Conservation (phyloP, 2,113 vertebrate species). For the Pitta sordida region DNA sequence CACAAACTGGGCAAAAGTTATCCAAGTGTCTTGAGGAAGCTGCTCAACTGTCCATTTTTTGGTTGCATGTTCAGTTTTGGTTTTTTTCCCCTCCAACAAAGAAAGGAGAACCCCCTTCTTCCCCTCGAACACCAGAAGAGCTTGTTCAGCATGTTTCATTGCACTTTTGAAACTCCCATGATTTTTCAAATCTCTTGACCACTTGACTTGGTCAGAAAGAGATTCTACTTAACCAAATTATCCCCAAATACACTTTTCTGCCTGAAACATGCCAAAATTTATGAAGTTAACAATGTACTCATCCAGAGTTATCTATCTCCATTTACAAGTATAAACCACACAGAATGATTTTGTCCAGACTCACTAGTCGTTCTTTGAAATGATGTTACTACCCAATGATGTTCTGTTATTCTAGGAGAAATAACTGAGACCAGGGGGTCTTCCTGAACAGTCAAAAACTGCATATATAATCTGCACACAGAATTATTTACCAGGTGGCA, state of each 20-base stretch:
- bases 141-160: background rate
- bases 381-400: background rate
- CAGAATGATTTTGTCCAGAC: background rate
- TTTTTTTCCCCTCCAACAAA: background rate
- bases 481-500: background rate
- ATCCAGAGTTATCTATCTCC: background rate
- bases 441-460: background rate
- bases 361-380: background rate
- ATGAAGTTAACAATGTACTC: background rate
- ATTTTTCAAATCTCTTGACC: background rate
- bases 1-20: background rate
- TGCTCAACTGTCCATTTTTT: background rate
- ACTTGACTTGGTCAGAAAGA: background rate
- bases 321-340: background rate
- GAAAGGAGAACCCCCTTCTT: background rate
- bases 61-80: background rate
- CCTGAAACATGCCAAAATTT: background rate
- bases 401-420: background rate
- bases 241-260: background rate
- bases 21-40: background rate
- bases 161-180: background rate
- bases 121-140: background rate
- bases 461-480: background rate
- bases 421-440: background rate
- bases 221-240: background rate